Evolutionary conservation across 1,140 invertebrate genomes (phyloP).

Genomic region (Gonatopus flavifemur): DNA sequence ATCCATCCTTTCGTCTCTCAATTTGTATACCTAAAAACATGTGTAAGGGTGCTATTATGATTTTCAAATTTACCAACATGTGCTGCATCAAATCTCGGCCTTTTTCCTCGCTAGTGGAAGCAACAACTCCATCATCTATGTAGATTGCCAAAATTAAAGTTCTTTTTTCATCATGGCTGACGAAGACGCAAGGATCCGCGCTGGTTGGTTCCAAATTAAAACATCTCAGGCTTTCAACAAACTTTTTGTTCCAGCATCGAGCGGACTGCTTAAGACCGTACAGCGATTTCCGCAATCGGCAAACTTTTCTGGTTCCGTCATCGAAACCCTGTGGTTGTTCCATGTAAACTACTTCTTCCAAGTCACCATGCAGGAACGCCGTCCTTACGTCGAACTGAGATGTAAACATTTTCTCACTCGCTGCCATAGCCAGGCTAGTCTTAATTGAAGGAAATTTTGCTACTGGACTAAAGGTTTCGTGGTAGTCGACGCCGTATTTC

Average conservation of each 20-base stretch:
- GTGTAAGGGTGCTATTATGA: no score
- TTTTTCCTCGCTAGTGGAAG: no score
- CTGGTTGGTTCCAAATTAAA: no score
- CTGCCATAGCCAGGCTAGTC: slow-evolving; percentile 32
- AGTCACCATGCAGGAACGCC: slow-evolving; percentile 30
- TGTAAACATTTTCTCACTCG: slow-evolving; percentile 15
- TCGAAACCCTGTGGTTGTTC: no score
- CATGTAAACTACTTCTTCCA: slow-evolving; percentile 48
- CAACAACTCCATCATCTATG: no score
- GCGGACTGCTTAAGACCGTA: slow-evolving; percentile 39
- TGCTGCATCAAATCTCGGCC: no score
- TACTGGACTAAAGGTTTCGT: slow-evolving; percentile 30
- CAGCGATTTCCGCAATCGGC: slow-evolving; percentile 33
- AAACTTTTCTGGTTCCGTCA: slow-evolving; percentile 41
- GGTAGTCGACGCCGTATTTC: slow-evolving; percentile 29
- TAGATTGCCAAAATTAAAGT: neutral
- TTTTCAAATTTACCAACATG: no score
- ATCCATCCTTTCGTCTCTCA: neutral
- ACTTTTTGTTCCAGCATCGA: slow-evolving; percentile 29
- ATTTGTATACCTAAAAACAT: no score
- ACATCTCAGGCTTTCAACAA: no score
- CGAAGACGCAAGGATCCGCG: no score
- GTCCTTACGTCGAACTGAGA: slow-evolving; percentile 24
- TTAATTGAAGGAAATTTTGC: slow-evolving; percentile 5
- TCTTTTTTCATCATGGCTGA: no score